These are phyloP conservation scores for Onthophagus sagittarius DNA, from an alignment of 2,888 invertebrate species.

Conservation along the genomic window DNA sequence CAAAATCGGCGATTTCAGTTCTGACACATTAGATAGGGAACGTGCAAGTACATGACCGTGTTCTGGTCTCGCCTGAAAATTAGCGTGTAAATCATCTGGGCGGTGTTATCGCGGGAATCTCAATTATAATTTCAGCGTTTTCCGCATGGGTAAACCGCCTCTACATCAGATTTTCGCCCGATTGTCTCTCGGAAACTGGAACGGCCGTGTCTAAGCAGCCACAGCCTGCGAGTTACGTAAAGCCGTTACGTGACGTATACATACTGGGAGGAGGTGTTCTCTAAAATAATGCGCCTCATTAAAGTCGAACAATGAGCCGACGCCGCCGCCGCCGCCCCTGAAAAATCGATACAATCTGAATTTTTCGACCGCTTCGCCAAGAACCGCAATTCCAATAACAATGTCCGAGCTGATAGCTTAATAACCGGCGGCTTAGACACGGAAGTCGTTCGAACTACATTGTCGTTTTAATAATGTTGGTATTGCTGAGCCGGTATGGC, in stretches of 20 bases:
- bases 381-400: not conserved
- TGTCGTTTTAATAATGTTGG: not conserved
- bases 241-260: not conserved
- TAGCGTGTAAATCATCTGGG: not conserved
- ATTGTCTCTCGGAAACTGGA: not conserved
- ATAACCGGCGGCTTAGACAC: not conserved
- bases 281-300: slow-evolving; percentile 4
- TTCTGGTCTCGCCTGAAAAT: not conserved
- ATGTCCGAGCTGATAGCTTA: not conserved
- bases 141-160: not conserved
- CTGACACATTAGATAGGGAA: not conserved
- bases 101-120: not conserved
- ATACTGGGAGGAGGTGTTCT: not conserved
- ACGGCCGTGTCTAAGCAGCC: not conserved
- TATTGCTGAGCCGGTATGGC: not conserved
- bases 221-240: not conserved
- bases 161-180: not conserved
- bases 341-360: not conserved
- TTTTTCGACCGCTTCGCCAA: not conserved
- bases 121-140: not conserved
- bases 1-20: not conserved
- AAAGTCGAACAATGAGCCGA: slow-evolving; percentile 1
- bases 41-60: not conserved
- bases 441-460: not conserved
- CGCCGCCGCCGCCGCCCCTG: not conserved